Conservation (phyloP, 37 sponge, comb jelly and placozoan genomes). For the Theonella swinhoei region DNA sequence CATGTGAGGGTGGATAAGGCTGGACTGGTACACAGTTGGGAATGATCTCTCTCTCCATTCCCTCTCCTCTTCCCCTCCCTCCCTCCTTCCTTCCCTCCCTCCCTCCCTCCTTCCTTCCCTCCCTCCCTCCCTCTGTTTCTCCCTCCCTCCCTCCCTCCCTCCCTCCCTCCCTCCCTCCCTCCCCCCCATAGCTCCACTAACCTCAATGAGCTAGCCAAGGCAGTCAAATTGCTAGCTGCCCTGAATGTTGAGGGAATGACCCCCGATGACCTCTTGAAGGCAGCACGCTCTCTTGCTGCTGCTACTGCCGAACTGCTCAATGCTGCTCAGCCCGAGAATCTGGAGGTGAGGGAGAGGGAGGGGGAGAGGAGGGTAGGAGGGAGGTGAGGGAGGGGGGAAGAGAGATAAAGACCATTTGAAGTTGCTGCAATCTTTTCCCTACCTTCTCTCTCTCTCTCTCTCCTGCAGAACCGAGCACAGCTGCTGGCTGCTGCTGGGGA, state of each 20-base stretch:
- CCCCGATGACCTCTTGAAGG: constrained; percentile 85
- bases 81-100: neutral
- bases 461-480: constrained; percentile 59
- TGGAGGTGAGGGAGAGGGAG: constrained; percentile 34
- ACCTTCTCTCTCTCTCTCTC: neutral
- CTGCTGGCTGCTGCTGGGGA: constrained; percentile 83
- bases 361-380: neutral
- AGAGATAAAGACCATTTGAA: neutral
- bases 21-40: neutral
- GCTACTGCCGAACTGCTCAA: constrained; percentile 92
- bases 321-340: constrained; percentile 81
- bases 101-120: constrained; percentile 1
- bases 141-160: neutral
- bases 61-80: neutral
- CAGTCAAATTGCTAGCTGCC: constrained; percentile 83
- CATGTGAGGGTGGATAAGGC: constrained; percentile 50
- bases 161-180: constrained; percentile 5
- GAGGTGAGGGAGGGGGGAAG: neutral
- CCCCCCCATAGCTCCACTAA: constrained; percentile 80
- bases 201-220: constrained; percentile 93
- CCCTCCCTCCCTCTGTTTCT: neutral
- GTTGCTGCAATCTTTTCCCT: neutral
- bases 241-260: constrained; percentile 61
- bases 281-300: constrained; percentile 88
- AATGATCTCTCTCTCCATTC: neutral